These are phyloP conservation scores for Urechis unicinctus DNA, from an alignment of 2,888 invertebrate species.

Conservation along the genomic window DNA sequence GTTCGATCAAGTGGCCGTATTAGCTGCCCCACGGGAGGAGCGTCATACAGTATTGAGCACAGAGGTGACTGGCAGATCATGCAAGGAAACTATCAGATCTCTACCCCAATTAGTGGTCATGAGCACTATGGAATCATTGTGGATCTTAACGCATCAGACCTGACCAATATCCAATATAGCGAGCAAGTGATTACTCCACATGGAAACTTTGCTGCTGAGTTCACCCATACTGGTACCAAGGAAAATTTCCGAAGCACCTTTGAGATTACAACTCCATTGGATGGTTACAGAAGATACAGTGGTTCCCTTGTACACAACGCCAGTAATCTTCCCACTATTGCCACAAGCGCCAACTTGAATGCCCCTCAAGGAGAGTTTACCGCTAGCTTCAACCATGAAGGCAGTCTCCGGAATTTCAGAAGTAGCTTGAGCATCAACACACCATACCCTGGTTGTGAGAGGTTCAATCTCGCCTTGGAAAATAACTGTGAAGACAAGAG, in stretches of 20 bases:
- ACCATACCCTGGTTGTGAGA: constrained; percentile 4
- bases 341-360: neutral
- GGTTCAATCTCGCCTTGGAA: constrained; percentile 1
- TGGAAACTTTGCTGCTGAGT: neutral
- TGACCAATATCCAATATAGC: neutral
- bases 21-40: neutral
- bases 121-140: neutral
- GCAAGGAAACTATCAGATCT: no score
- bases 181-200: neutral
- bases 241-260: constrained; percentile 1
- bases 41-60: no score
- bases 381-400: constrained; percentile 6
- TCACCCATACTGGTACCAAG: neutral
- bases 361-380: constrained; percentile 5
- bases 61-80: no score
- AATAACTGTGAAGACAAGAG: constrained; percentile 11
- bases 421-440: constrained; percentile 4
- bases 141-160: neutral
- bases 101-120: no score
- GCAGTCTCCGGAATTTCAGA: constrained; percentile 1
- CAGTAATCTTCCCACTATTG: neutral
- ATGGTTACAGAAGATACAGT: constrained; percentile 3
- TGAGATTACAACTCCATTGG: constrained; percentile 12
- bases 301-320: constrained; percentile 1
- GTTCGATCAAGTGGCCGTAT: neutral